Evolutionary conservation across 2,797 vertebrate species (phyloP).

Genomic region (Cyprinella venusta): DNA sequence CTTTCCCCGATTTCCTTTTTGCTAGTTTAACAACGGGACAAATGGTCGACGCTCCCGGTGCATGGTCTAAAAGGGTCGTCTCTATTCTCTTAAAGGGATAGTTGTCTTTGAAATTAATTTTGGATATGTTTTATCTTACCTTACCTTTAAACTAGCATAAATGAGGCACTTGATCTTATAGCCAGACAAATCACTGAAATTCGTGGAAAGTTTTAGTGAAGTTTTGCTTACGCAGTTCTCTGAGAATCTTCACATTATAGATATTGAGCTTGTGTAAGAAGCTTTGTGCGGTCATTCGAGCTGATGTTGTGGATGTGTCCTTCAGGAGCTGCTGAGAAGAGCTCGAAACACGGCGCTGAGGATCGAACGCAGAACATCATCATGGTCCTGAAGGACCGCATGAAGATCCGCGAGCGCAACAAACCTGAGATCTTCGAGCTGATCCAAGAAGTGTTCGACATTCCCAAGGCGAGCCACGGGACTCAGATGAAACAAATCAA

Average conservation of each 20-base stretch:
- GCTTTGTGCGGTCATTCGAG: neutral
- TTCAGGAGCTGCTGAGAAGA: conserved; percentile 94
- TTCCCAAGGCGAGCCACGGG: conserved; percentile 84
- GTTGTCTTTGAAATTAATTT: no score
- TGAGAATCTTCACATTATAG: neutral
- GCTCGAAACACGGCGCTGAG: conserved; percentile 95
- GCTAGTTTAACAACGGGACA: no score
- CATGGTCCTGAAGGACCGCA: conserved; percentile 98
- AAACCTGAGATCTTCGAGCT: conserved; percentile 98
- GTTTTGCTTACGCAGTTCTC: neutral
- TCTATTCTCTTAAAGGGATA: no score
- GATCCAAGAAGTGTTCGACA: conserved; percentile 92
- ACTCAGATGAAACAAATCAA: conserved; percentile 97
- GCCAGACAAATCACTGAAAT: no score
- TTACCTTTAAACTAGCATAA: neutral
- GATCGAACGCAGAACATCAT: conserved; percentile 98
- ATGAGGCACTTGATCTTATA: neutral
- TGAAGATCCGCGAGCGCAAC: conserved; percentile 98
- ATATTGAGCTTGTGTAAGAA: neutral
- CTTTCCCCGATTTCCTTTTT: no score
- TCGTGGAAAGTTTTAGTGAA: no score
- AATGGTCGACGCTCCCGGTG: no score
- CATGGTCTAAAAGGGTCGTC: no score
- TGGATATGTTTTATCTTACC: no score
- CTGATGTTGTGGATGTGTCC: neutral